Conservation (phyloP, 2,797 vertebrate species). For the Cynopterus sphinx region DNA sequence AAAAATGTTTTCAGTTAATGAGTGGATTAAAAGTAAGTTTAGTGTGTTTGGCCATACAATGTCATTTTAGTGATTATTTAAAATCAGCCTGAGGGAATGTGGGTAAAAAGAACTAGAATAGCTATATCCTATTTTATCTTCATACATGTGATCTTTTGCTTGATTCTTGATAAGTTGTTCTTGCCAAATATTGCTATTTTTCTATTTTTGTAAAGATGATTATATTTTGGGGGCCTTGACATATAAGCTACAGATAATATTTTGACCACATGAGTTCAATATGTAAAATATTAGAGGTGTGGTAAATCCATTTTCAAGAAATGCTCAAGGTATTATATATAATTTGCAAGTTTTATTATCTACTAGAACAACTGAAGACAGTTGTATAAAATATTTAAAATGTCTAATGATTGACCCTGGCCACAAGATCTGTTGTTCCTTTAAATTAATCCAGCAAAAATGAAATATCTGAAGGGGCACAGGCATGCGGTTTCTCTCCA, state of each 20-base stretch:
- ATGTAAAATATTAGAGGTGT: not conserved
- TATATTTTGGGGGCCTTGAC: not conserved
- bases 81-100: not conserved
- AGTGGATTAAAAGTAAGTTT: not conserved
- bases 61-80: not conserved
- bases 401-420: not conserved
- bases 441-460: conserved; percentile 47
- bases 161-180: not conserved
- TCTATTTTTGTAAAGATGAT: not conserved
- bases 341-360: not conserved
- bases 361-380: not conserved
- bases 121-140: not conserved
- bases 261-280: not conserved
- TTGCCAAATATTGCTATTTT: not conserved
- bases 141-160: not conserved
- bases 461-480: not conserved
- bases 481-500: not conserved
- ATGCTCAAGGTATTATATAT: not conserved
- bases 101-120: not conserved
- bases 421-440: not conserved
- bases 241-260: not conserved
- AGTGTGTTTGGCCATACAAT: not conserved
- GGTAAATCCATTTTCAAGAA: conserved; percentile 8
- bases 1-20: not conserved
- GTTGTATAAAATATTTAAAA: conserved; percentile 27